These are phyloP conservation scores for Benthosema pterotum DNA, from an alignment of 2,797 vertebrate species.

Conservation along the genomic window DNA sequence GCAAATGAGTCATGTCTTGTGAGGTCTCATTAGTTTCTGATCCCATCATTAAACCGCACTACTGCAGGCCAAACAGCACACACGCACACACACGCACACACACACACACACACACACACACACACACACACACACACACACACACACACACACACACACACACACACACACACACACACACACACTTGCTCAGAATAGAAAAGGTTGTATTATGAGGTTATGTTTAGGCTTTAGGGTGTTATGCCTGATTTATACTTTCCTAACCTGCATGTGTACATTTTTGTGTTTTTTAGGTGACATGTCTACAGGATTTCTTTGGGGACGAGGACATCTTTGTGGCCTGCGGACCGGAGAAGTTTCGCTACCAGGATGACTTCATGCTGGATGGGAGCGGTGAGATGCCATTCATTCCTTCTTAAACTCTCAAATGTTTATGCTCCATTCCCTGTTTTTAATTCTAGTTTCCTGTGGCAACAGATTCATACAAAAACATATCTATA, in stretches of 20 bases:
- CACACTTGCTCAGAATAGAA: background rate
- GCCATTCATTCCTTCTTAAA: background rate
- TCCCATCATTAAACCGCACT: too few species aligned
- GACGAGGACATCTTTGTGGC: constrained; percentile 96
- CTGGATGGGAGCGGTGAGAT: constrained; percentile 92
- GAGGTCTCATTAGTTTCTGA: too few species aligned
- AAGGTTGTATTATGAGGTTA: too few species aligned
- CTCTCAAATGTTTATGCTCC: too few species aligned
- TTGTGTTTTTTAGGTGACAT: constrained; percentile 80
- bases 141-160: constrained; percentile 8
- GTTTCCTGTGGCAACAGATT: too few species aligned
- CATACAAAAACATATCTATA: too few species aligned
- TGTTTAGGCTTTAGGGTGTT: too few species aligned
- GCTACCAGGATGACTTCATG: constrained; percentile 96
- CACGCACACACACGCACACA: background rate
- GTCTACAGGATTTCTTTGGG: constrained; percentile 97
- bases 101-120: constrained; percentile 1
- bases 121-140: constrained; percentile 4
- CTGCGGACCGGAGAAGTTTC: constrained; percentile 94
- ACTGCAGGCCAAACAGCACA: background rate
- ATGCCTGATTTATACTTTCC: background rate
- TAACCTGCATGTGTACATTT: background rate
- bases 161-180: background rate
- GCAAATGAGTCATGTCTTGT: too few species aligned
- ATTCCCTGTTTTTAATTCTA: too few species aligned